Evolutionary conservation across 1,140 invertebrate species (phyloP), one percentile per base, ranked within the genome.

Genomic region (Danaus melanippus): DNA sequence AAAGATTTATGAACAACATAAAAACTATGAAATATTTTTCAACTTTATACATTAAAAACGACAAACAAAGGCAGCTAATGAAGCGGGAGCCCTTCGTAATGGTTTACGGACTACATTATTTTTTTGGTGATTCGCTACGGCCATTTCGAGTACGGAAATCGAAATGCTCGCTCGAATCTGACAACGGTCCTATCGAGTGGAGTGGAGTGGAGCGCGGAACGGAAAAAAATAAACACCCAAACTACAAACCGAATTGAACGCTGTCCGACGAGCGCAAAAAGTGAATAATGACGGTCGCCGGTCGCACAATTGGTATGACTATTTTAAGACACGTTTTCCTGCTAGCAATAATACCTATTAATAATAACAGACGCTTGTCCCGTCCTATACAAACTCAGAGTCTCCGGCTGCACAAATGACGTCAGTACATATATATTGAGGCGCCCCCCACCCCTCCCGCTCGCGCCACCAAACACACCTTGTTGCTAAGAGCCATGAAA

Each of bases 291-390:
- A 59, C 66, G 61, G 59, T 59, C 68, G 64, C 60, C 66, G 56
- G 58, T 68, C 62, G 69, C 69, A 76, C 75, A 74, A 76, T 71
- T 65, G 67, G 57, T 32, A 32, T 32, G 21, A 74, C 79, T 79
- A 79, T 79, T 79, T 79, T 68, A 64, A 76, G 76, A 74, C 64
- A 67, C 69, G 70, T 80, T 83, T 79, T 79, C 76, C 79, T 80
- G 71, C 66, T 79, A 69, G 62, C 69, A 70, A 79, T 76, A 72
- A 76, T 75, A 75, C 69, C 63, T 66, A 70, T 68, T 68, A 71
- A 70, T 74, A 79, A 79, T 74, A 69, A 69, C 57, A 67, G 62
- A 62, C 54, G 53, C 53, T 49, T 46, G 50, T 56, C 62, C 12
- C 12, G 62, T 64, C 51, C 58, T 60, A 49, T 52, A 52, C 43